phyloP scores from a whole-genome alignment of 2,888 invertebrate genomes.

The Eupithecia inturbata region DNA sequence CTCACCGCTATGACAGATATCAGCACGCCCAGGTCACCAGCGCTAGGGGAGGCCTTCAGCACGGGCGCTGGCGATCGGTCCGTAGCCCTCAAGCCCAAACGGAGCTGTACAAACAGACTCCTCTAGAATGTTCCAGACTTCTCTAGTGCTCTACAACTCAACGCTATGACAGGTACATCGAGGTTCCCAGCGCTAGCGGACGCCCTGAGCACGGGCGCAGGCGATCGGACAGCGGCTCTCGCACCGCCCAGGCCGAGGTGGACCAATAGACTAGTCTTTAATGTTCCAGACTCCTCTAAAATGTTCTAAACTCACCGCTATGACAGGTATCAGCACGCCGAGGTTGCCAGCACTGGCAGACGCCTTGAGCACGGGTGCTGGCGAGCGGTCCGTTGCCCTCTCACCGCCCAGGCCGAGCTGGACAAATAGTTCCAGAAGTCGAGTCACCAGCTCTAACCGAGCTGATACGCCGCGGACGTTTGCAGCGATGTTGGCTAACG shows the following conservation, averaged over 20 bases:
- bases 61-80: constrained; percentile 88
- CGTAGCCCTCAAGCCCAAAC: neutral
- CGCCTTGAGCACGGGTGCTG: constrained; percentile 89
- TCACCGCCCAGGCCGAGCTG: constrained; percentile 99
- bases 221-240: no score
- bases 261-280: no score
- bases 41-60: constrained; percentile 98
- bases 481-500: constrained; percentile 97
- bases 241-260: no score
- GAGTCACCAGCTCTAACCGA: constrained; percentile 92
- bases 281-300: neutral
- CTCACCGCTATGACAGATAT: constrained; percentile 98
- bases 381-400: constrained; percentile 95
- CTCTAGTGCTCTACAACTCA: no score
- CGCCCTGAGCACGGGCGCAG: no score
- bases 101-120: neutral
- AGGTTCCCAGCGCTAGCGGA: no score
- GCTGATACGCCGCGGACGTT: constrained; percentile 95
- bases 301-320: constrained; percentile 87
- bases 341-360: constrained; percentile 98
- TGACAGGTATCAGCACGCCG: constrained; percentile 98
- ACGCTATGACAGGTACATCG: no score
- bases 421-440: constrained; percentile 97
- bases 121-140: no score
- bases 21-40: constrained; percentile 98